A percentile compares a stretch with the other conserved stretches of the same genome.
Conservation (phyloP, 2,797 vertebrate genomes). For the Phrynocephalus guinanensis region DNA sequence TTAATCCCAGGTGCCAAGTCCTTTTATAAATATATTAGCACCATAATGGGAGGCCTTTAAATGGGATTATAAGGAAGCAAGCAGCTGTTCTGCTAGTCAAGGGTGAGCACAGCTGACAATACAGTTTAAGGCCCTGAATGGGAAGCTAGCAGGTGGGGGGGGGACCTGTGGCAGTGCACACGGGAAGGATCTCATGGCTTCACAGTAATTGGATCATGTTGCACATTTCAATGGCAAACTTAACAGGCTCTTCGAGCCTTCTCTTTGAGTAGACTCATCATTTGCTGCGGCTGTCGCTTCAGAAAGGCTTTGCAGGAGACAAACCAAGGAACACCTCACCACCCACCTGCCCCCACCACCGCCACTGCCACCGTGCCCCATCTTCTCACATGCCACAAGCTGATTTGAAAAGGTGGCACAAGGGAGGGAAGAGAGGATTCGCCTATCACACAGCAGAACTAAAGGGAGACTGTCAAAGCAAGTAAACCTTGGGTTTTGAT, state of each 20-base stretch:
- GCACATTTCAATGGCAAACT: slow-evolving; percentile 73
- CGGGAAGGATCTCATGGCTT: slow-evolving; percentile 74
- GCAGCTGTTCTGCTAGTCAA: slow-evolving; percentile 79
- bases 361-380: not conserved
- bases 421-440: slow-evolving; percentile 32
- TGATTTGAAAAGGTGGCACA: slow-evolving; percentile 44
- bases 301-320: slow-evolving; percentile 45
- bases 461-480: slow-evolving; percentile 55
- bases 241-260: slow-evolving; percentile 74
- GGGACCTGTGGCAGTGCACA: slow-evolving; percentile 70
- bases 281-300: slow-evolving; percentile 50
- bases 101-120: slow-evolving; percentile 80
- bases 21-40: slow-evolving; percentile 84
- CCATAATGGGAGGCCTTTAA: slow-evolving; percentile 79
- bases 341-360: no score
- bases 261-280: slow-evolving; percentile 67
- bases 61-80: slow-evolving; percentile 82
- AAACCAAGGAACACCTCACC: slow-evolving; percentile 33
- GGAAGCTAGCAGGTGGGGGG: slow-evolving; percentile 58
- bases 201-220: slow-evolving; percentile 73
- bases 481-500: slow-evolving; percentile 35
- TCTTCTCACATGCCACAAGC: slow-evolving; percentile 32
- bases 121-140: slow-evolving; percentile 79
- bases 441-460: slow-evolving; percentile 18
- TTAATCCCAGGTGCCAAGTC: slow-evolving; percentile 80